Evolutionary conservation across 30 jellyfish, hydroid and myxozoan species (phyloP).

Genomic region (Hydra vulgaris): DNA sequence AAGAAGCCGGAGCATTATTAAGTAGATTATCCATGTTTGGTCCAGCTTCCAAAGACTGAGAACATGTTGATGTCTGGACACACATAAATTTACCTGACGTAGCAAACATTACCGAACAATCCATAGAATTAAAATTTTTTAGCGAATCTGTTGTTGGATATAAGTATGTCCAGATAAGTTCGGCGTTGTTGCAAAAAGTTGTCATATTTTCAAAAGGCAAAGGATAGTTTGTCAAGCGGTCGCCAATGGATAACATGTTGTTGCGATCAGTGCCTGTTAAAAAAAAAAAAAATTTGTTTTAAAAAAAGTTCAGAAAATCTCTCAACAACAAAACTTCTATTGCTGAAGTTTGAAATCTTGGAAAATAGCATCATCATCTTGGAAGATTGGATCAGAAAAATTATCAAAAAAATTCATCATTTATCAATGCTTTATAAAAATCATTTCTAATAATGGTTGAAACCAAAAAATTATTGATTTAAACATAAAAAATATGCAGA

Average conservation of each 20-base stretch:
- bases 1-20: constrained; percentile 90
- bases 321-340: neutral
- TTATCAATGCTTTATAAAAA: too few species aligned
- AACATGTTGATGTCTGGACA: constrained; percentile 23
- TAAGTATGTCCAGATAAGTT: constrained; percentile 1
- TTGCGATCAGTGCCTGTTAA: constrained; percentile 73
- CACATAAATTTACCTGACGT: constrained; percentile 55
- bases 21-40: constrained; percentile 36
- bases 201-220: constrained; percentile 51
- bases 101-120: constrained; percentile 57
- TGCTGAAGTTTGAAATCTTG: too few species aligned
- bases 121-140: constrained; percentile 17
- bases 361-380: too few species aligned
- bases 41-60: constrained; percentile 36
- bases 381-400: too few species aligned
- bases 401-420: too few species aligned
- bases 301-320: neutral
- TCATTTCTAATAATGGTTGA: too few species aligned
- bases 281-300: neutral
- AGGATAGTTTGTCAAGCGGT: constrained; percentile 66
- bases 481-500: too few species aligned
- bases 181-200: constrained; percentile 47
- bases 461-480: too few species aligned
- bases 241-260: constrained; percentile 52
- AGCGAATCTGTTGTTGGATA: neutral